phyloP scores from a whole-genome alignment of 2,888 invertebrate genomes.

The Stenodema calcarata region DNA sequence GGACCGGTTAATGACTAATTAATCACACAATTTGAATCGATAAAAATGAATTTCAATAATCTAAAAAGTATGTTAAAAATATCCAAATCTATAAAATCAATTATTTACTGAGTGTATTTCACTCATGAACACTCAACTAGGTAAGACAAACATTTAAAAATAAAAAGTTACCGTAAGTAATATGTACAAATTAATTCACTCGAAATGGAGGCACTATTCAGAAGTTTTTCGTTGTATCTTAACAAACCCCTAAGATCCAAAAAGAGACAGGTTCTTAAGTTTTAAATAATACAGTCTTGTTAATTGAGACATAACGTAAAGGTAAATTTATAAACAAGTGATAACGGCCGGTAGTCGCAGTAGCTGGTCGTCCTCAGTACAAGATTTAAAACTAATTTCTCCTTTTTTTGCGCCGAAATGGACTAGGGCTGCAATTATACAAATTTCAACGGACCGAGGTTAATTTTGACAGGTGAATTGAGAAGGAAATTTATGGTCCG shows the following conservation, averaged over 20 bases:
- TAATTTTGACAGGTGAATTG: too few relatives aligned
- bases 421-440: too few relatives aligned
- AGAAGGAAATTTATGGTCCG: too few relatives aligned
- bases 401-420: too few relatives aligned
- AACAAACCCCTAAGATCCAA: neutral
- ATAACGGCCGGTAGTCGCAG: neutral
- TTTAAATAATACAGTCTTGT: slow-evolving; percentile 26
- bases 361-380: too few relatives aligned
- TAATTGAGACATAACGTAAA: slow-evolving; percentile 1
- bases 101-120: neutral
- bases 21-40: slow-evolving; percentile 30
- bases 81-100: neutral
- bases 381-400: too few relatives aligned
- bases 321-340: neutral
- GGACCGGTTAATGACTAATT: slow-evolving; percentile 43
- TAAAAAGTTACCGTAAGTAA: neutral
- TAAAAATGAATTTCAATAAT: slow-evolving; percentile 1
- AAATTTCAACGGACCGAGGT: too few relatives aligned
- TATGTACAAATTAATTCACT: slow-evolving; percentile 8
- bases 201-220: slow-evolving; percentile 5
- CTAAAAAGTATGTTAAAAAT: neutral
- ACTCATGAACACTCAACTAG: slow-evolving; percentile 3
- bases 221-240: slow-evolving; percentile 9
- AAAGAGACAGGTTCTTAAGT: neutral
- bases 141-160: neutral